Evolutionary conservation across 1,140 invertebrate species (phyloP).

Genomic region (Sminthurinus signatus): DNA sequence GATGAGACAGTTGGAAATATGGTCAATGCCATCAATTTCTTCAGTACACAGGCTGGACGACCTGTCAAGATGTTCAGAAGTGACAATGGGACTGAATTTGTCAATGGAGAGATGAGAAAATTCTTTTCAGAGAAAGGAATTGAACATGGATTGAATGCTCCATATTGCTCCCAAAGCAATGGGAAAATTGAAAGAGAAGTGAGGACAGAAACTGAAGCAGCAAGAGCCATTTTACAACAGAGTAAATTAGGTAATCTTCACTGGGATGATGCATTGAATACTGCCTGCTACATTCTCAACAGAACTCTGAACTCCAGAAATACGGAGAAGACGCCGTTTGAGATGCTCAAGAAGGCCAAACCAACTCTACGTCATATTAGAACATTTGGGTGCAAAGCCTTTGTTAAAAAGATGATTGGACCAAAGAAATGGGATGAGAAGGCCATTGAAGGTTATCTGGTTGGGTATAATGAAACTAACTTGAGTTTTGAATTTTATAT

Average conservation of each 20-base stretch:
- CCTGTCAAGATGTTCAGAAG: constrained; percentile 19
- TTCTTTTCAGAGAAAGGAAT: constrained; percentile 7
- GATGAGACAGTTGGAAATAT: background rate
- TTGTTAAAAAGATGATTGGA: background rate
- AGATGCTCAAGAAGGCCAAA: constrained; percentile 6
- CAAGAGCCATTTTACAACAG: constrained; percentile 45
- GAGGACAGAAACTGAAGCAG: constrained; percentile 45
- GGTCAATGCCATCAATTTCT: background rate
- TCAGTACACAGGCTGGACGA: background rate
- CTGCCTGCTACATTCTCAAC: constrained; percentile 44
- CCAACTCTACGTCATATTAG: constrained; percentile 12
- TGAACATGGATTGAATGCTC: background rate
- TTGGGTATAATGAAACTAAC: constrained; percentile 1
- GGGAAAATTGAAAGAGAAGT: constrained; percentile 47
- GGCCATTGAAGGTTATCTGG: constrained; percentile 14
- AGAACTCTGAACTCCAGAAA: constrained; percentile 11
- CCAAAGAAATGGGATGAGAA: background rate
- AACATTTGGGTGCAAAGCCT: constrained; percentile 29
- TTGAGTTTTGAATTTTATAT: constrained; percentile 2
- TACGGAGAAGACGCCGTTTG: constrained; percentile 18
- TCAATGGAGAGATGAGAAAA: constrained; percentile 17
- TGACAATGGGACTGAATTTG: constrained; percentile 25
- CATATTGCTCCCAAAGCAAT: constrained; percentile 44
- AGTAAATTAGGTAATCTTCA: constrained; percentile 41
- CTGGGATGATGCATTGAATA: constrained; percentile 47